Conservation (phyloP, 1,140 invertebrate genomes). For the Atta cephalotes region DNA sequence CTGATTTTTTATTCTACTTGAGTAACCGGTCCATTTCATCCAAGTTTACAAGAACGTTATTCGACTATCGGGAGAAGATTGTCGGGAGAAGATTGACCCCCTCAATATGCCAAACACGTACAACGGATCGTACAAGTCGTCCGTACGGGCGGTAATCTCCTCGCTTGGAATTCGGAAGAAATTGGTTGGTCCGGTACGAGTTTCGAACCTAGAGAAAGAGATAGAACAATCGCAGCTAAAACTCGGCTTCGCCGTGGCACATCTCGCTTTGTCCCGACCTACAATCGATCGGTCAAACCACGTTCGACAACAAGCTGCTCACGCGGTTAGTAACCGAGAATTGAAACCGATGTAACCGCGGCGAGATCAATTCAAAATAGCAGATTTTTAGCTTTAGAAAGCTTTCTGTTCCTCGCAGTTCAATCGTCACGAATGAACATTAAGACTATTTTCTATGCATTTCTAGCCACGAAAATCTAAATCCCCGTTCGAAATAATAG, state of each 20-base stretch:
- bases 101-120: conserved; percentile 33
- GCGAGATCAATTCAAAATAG: conserved; percentile 22
- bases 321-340: conserved; percentile 44
- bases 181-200: conserved; percentile 17
- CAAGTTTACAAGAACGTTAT: conserved; percentile 12
- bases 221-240: conserved; percentile 7
- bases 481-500: not conserved
- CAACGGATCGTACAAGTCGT: not conserved
- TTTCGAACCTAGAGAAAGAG: not conserved
- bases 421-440: not conserved
- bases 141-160: not conserved
- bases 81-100: not conserved
- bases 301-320: conserved; percentile 56
- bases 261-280: conserved; percentile 45
- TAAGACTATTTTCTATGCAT: not conserved
- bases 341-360: conserved; percentile 9
- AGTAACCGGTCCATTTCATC: not conserved
- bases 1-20: too few species aligned
- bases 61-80: not conserved
- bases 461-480: not conserved
- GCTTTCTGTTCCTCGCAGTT: not conserved
- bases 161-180: conserved; percentile 39
- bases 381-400: conserved; percentile 2
- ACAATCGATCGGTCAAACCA: conserved; percentile 36
- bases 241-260: conserved; percentile 17